phyloP scores from a whole-genome alignment of 2,797 vertebrate species.

The Calcarius lapponicus region DNA sequence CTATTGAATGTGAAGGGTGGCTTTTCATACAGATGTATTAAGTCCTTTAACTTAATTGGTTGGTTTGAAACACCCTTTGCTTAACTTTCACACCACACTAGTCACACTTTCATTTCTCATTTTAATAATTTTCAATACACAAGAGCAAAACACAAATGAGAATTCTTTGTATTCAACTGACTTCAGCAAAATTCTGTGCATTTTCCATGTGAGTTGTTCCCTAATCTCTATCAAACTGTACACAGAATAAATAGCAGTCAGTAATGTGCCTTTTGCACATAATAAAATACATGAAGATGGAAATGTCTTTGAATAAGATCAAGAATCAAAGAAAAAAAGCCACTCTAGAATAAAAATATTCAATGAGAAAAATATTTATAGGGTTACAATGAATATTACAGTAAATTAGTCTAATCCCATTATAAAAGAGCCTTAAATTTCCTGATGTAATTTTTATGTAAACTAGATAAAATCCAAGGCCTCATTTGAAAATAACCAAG shows the following conservation, averaged over 20 bases:
- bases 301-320: background rate
- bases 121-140: constrained; percentile 32
- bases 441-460: background rate
- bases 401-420: background rate
- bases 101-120: constrained; percentile 36
- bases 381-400: background rate
- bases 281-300: background rate
- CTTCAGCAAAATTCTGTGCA: constrained; percentile 15
- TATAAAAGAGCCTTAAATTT: background rate
- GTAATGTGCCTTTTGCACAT: background rate
- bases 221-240: constrained; percentile 38
- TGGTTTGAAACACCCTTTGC: constrained; percentile 5
- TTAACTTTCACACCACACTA: constrained; percentile 26
- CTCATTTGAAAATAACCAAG: background rate
- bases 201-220: constrained; percentile 44
- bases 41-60: constrained; percentile 1
- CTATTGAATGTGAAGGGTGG: background rate
- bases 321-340: background rate
- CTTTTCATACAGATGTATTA: background rate
- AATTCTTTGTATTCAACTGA: constrained; percentile 9
- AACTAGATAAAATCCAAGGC: background rate
- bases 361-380: background rate
- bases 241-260: background rate
- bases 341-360: background rate
- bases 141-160: constrained; percentile 16